Conservation (phyloP, 2,888 invertebrate species). For the Mesorhabditis spiculigera region DNA sequence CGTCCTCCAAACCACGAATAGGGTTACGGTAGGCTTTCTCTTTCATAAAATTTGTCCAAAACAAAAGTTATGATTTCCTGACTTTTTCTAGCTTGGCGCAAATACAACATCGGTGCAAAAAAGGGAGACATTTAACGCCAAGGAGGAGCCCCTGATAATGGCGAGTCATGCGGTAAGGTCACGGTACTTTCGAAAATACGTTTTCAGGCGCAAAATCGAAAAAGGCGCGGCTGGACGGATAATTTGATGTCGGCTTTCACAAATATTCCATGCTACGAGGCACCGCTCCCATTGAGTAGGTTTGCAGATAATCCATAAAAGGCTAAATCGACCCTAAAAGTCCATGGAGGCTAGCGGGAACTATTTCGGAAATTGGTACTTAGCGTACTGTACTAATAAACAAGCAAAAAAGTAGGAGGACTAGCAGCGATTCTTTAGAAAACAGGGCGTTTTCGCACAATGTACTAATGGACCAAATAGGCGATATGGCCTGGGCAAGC, state of each 20-base stretch:
- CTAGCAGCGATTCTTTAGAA: too few species aligned
- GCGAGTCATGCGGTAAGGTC: not conserved
- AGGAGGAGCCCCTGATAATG: not conserved
- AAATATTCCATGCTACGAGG: slow-evolving; percentile 52
- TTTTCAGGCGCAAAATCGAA: slow-evolving; percentile 9
- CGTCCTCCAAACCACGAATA: not conserved
- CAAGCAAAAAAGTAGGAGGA: too few species aligned
- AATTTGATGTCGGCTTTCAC: slow-evolving; percentile 46
- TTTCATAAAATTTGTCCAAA: too few species aligned
- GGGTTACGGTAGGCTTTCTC: too few species aligned
- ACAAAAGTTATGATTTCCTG: not conserved
- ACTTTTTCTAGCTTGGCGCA: not conserved
- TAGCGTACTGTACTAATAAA: too few species aligned
- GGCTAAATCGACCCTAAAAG: too few species aligned
- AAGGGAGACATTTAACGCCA: not conserved
- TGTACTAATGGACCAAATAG: too few species aligned
- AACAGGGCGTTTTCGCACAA: too few species aligned
- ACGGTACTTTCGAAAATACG: not conserved
- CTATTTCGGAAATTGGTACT: too few species aligned
- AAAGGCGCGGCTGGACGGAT: slow-evolving; percentile 45
- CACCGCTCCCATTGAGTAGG: slow-evolving; percentile 50
- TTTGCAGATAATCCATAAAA: not conserved
- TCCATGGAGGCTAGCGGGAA: too few species aligned
- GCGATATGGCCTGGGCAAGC: too few species aligned
- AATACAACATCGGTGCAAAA: not conserved